phyloP scores from a whole-genome alignment of 2,888 invertebrate genomes.

The Troides oblongomaculatus region DNA sequence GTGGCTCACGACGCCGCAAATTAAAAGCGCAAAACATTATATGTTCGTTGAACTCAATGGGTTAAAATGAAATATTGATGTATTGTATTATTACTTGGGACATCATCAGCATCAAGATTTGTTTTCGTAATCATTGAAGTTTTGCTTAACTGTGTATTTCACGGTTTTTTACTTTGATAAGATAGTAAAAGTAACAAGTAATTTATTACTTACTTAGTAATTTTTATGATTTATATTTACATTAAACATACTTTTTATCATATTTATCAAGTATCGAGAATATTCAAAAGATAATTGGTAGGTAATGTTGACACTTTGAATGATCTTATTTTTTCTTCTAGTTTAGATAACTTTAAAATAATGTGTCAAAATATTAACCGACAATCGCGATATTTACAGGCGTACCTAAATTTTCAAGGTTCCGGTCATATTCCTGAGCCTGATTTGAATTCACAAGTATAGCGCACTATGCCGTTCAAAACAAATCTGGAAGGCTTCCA shows the following conservation, averaged over 20 bases:
- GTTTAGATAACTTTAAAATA: neutral
- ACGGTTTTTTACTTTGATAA: conserved; percentile 6
- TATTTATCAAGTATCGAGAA: neutral
- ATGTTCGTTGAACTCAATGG: conserved; percentile 52
- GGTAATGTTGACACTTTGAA: neutral
- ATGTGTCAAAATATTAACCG: neutral
- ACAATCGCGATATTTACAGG: neutral
- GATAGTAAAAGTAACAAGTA: neutral
- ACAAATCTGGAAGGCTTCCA: too few relatives aligned
- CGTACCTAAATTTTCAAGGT: neutral
- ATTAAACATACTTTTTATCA: neutral
- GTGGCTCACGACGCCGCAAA: conserved; percentile 37
- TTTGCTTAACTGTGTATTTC: neutral
- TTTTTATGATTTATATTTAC: neutral
- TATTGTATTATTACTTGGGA: conserved; percentile 15
- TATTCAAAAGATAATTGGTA: neutral
- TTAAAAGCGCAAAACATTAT: conserved; percentile 46
- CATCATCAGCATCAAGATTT: conserved; percentile 10
- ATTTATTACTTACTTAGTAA: neutral
- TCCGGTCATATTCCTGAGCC: too few relatives aligned
- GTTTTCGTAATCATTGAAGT: neutral
- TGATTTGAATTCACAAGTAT: too few relatives aligned
- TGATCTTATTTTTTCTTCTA: neutral
- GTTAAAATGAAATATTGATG: conserved; percentile 21
- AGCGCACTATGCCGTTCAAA: too few relatives aligned